Evolutionary conservation across 2,113 vertebrate species (phyloP), one percentile per base, ranked within the genome.

Genomic region (Pionites leucogaster): DNA sequence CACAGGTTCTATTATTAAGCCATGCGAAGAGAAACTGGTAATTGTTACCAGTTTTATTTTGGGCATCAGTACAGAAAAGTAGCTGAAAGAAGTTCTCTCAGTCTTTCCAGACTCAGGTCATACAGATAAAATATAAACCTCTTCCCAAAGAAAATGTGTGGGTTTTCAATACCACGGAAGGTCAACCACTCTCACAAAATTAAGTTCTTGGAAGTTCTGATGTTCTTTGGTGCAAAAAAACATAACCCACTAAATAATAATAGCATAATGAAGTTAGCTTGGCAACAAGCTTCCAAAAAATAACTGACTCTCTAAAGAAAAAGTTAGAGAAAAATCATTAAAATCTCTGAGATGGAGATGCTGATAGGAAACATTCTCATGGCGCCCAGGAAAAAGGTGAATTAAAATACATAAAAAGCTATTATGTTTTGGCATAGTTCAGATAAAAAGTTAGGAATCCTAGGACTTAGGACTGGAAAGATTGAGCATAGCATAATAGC

Each of bases 31-130:
- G 47, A 47, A 74, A 82, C 31, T 93, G 72, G 84, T 42, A 92
- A 78, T 81, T 92, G 94, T 63, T 79, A 88, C 22, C 29, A 17
- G 78, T 76, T 96, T 96, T 79, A 76, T 71, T 90, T 88, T 41
- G 81, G 71, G 57, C n/a, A 81, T 69, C 46, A 71, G 82, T 53
- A 92, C 33, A 88, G 35, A 78, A 83, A 84, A 57, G 33, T 52
- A 91, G 42, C 44, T 91, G 69, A 25, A 91, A 84, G 9, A 71
- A 82, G 37, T 46, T 71, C 23, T 67, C 53, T 76, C 52, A 76
- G 49, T 37, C 55, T 84, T 60, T 86, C 71, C 93, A 81, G 50
- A 46, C 37, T 85, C 50, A 67, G 70, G 41, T 63, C 60, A 44
- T 68, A 53, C 41, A 84, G 41, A 90, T 46, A 72, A 82, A 88